Evolutionary conservation across 2,113 vertebrate species (phyloP).

Genomic region (Notothenia rossii): DNA sequence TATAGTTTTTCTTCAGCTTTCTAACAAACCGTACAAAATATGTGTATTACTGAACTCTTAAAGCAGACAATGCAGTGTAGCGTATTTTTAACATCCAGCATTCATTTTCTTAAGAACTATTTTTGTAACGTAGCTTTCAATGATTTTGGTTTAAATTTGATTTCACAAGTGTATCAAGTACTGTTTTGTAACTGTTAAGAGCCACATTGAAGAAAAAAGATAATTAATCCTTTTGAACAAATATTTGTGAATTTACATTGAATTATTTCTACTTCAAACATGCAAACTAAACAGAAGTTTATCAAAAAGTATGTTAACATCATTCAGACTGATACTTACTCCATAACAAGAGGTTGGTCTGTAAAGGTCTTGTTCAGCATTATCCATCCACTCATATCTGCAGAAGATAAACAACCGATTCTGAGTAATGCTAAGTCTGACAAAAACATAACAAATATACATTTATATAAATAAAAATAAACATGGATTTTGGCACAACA

Average conservation of each 20-base stretch:
- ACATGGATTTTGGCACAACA: background rate
- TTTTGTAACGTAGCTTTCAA: background rate
- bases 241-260: background rate
- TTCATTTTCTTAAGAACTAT: background rate
- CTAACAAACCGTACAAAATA: no score
- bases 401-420: slow-evolving; percentile 28
- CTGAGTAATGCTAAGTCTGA: background rate
- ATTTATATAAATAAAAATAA: background rate
- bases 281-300: background rate
- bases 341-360: slow-evolving; percentile 97
- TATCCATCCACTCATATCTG: slow-evolving; percentile 86
- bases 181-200: background rate
- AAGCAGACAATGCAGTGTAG: no score
- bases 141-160: background rate
- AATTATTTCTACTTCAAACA: background rate
- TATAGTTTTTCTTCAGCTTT: no score
- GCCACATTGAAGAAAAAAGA: no score
- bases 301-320: background rate
- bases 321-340: slow-evolving; percentile 87
- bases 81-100: background rate
- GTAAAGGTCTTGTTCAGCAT: slow-evolving; percentile 87
- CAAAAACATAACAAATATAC: background rate
- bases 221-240: no score
- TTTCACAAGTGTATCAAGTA: background rate
- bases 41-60: no score